Base-by-base conservation (phyloP, 2,888 invertebrate genomes). In the Cryptocephalus moraei region DNA sequence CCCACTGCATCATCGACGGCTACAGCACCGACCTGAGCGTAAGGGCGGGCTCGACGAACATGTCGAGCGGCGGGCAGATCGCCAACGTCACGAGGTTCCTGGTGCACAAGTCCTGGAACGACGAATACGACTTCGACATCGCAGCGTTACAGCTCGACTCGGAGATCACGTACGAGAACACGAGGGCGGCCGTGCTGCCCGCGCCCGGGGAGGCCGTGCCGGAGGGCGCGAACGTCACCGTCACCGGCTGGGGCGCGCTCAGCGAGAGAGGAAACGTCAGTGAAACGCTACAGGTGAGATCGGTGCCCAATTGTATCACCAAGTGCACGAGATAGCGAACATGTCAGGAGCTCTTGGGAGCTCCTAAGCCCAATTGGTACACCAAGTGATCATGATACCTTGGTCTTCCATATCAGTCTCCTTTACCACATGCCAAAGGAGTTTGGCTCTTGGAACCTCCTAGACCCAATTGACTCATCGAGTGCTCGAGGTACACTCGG, bases 171-270 rank as follows among this genome's bases (percentile, higher is more conserved):
- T 6, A 12, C n/a, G n/a, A 12, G 8, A 22, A 8, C 10, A 41
- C 44, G 9, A 39, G 13, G 32, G n/a, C 40, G 4, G 49, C 46
- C 6, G 10, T 2, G 8, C 39, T 49, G 10, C 44, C 49, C 12
- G 10, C n/a, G 22, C 36, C 43, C 31, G 41, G 38, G 46, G 31
- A 41, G 12, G 32, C 33, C 8, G 14, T 46, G 32, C n/a, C 41
- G 9, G 33, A 34, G 12, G 50, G 48, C 10, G 36, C 48, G 1
- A 10, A 34, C 12, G 33, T 49, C n/a, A 44, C 49, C 2, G 42
- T 55, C 8, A 49, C 52, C 6, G 55, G 54, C 10, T 56, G 55
- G 55, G 55, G 52, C 9, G 40, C 33, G 8, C 22, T 22, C 22
- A 22, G 3, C 22, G 22, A 22, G 22, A 6, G 22, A 2, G 22